Evolutionary conservation across 1,140 invertebrate species (phyloP).

Genomic region (Hetaerina americana): DNA sequence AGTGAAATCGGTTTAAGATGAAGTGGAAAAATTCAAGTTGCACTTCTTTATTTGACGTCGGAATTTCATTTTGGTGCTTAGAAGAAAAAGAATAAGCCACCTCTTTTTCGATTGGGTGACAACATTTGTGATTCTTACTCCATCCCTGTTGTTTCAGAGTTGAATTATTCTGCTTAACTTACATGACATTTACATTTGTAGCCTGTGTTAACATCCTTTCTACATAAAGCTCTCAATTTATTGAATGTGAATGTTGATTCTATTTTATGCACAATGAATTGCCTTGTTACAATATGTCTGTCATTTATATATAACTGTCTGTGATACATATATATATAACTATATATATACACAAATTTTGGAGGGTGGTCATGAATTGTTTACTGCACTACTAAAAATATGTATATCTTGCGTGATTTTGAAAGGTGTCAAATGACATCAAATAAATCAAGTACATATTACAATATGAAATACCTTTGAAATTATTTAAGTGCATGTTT

Average conservation of each 20-base stretch:
- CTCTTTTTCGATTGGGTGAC: too few species aligned
- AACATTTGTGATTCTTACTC: not conserved
- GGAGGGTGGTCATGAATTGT: not conserved
- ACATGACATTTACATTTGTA: not conserved
- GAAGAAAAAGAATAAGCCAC: too few species aligned
- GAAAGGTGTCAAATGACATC: not conserved
- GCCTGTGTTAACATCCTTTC: not conserved
- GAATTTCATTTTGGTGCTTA: not conserved
- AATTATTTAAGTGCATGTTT: too few species aligned
- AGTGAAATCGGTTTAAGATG: too few species aligned
- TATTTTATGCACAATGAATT: not conserved
- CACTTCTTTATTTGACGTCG: too few species aligned
- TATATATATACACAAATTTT: too few species aligned
- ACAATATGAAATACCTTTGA: not conserved
- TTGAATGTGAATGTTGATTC: not conserved
- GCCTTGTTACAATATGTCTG: not conserved
- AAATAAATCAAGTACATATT: not conserved
- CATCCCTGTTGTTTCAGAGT: not conserved
- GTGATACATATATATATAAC: not conserved
- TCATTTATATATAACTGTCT: conserved; percentile 1
- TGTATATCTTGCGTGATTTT: not conserved
- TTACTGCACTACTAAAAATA: not conserved
- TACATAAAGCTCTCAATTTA: not conserved
- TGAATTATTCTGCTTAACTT: not conserved
- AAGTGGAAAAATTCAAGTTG: too few species aligned